A percentile compares a stretch with the other conserved stretches of the same genome.
phyloP scores from a whole-genome alignment of 1,140 invertebrate species.

The Meloidogyne floridensis region DNA sequence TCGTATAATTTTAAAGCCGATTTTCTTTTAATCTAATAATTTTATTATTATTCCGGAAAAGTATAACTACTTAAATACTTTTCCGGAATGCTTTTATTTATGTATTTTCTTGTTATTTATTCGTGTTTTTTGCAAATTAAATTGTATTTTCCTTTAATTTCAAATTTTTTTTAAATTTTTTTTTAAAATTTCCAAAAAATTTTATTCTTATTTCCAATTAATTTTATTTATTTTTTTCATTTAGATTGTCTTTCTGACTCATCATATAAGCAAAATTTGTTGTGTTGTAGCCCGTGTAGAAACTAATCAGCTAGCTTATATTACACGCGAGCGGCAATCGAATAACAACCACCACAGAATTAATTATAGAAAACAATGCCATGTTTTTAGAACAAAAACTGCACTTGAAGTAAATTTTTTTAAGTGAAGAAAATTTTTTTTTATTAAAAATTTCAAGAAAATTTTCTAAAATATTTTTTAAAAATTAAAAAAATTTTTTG shows the following conservation, averaged over 20 bases:
- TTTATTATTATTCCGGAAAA: no score
- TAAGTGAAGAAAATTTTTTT: no score
- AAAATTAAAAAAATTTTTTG: no score
- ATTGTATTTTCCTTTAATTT: neutral
- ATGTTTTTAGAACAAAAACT: slow-evolving; percentile 20
- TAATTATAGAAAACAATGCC: slow-evolving; percentile 25
- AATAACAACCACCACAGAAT: neutral
- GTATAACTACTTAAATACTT: no score
- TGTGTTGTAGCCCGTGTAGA: slow-evolving; percentile 26
- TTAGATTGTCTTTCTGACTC: slow-evolving; percentile 3
- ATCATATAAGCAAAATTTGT: slow-evolving; percentile 28
- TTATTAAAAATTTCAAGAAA: no score
- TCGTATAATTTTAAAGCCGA: no score
- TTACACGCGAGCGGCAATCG: slow-evolving; percentile 26
- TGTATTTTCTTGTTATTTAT: no score
- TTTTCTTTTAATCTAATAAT: no score
- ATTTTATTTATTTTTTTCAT: slow-evolving; percentile 66
- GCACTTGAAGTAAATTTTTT: neutral
- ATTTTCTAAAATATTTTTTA: no score
- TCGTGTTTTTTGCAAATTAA: no score
- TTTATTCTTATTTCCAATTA: neutral
- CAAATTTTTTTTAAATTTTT: neutral
- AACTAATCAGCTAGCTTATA: slow-evolving; percentile 29
- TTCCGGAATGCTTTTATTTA: no score
- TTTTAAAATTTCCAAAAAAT: neutral